A percentile compares a stretch with the other conserved stretches of the same genome.
Evolutionary conservation across 1,140 invertebrate genomes (phyloP).

Genomic region (Galendromus occidentalis): DNA sequence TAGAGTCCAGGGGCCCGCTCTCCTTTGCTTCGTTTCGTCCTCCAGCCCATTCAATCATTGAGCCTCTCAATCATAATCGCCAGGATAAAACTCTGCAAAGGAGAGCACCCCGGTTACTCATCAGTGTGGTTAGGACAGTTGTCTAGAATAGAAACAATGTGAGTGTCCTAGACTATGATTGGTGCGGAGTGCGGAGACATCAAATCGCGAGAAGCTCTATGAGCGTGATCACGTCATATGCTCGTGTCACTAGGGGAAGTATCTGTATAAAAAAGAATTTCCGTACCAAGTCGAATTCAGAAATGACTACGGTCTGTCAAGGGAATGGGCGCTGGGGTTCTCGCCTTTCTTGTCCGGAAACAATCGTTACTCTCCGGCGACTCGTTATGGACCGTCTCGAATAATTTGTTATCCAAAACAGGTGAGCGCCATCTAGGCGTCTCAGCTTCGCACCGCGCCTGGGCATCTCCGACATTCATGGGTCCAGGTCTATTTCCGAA

Average conservation of each 20-base stretch:
- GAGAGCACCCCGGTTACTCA: conserved; percentile 10
- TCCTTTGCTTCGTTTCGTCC: conserved; percentile 9
- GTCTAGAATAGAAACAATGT: neutral
- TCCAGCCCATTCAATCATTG: neutral
- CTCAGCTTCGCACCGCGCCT: neutral
- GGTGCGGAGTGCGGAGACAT: too few relatives aligned
- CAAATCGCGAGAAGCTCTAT: neutral
- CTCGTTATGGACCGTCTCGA: too few relatives aligned
- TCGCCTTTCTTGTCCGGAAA: too few relatives aligned
- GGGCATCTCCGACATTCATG: too few relatives aligned
- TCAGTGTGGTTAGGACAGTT: neutral
- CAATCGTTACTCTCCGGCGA: too few relatives aligned
- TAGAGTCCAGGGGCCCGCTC: neutral
- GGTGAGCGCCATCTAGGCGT: neutral
- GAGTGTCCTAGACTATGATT: neutral
- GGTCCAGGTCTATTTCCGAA: too few relatives aligned
- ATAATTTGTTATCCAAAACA: conserved; percentile 10
- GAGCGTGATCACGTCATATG: too few relatives aligned
- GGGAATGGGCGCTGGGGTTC: too few relatives aligned
- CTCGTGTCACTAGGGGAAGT: too few relatives aligned
- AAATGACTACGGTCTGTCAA: too few relatives aligned
- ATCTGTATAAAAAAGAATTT: too few relatives aligned
- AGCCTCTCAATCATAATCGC: conserved; percentile 3
- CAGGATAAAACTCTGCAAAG: conserved; percentile 9
- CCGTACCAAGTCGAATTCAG: too few relatives aligned